Base-by-base conservation (phyloP, 2,113 vertebrate species). In the Saiga tatarica region DNA sequence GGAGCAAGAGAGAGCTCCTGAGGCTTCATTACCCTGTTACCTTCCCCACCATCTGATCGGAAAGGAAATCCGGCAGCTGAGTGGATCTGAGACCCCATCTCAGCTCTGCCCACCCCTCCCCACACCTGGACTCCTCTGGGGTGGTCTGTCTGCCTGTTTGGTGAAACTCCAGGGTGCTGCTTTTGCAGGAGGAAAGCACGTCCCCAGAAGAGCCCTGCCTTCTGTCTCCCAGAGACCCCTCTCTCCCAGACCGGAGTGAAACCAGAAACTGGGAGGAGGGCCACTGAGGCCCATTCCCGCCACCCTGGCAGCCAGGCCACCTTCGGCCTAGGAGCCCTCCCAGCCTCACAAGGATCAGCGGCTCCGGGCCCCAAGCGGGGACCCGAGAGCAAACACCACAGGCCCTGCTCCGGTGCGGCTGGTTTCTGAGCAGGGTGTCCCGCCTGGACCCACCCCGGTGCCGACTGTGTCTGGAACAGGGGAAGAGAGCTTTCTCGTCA, bases 11-110 rank as follows among this genome's bases (percentile, higher is more conserved):
- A 57, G 53, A 2, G 16, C 42, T 83, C 97, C 71, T 97, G 45
- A 60, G 12, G 92, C 96, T 94, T 90, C 92, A 96, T 97, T 90
- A 86, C 92, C 92, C 97, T 50, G 55, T 94, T 94, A 60, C 36
- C 96, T 96, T 87, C 95, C 94, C 94, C 95, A 96, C 94, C 89
- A 2, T 30, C 95, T 57, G 89, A 78, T 89, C 78, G 16, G 89
- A 64, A 91, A 91, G 76, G 21, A 52, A 28, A 81, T 62, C 81
- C 12, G 28, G 78, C 26, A 89, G 87, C 23, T 26, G 1, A 86
- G 45, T 5, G 17, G 45, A 76, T 11, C 17, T 39, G 7, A 7
- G 55, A 6, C n/a, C 36, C 7, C 14, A 6, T 59, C 1, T n/a
- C 36, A 5, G 14, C 81, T 52, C 62, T 21, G 0, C 1, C 28